Evolutionary conservation across 2,797 vertebrate species (phyloP).

Genomic region (Aldrovandia affinis): DNA sequence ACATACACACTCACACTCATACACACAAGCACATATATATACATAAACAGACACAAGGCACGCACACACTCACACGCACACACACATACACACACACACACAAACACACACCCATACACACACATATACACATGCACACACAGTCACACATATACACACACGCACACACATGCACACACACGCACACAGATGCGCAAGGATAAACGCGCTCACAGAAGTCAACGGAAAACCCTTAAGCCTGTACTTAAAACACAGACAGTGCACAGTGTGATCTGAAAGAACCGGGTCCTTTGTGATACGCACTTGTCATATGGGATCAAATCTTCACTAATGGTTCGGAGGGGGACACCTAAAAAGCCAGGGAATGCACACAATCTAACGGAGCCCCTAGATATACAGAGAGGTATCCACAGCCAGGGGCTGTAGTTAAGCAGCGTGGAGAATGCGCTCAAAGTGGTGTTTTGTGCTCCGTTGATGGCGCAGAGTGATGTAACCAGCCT

Average conservation of each 20-base stretch:
- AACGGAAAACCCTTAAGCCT: neutral
- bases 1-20: slow-evolving; percentile 38
- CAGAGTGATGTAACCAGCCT: slow-evolving; percentile 62
- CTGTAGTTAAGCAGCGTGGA: slow-evolving; percentile 47
- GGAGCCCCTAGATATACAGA: slow-evolving; percentile 32
- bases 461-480: slow-evolving; percentile 43
- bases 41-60: too few relatives aligned
- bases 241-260: neutral
- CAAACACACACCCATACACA: too few relatives aligned
- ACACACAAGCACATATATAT: slow-evolving; percentile 24
- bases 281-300: neutral
- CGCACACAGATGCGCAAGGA: slow-evolving; percentile 9
- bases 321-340: neutral
- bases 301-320: neutral
- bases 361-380: slow-evolving; percentile 11
- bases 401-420: slow-evolving; percentile 39
- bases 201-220: slow-evolving; percentile 7
- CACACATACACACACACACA: slow-evolving; percentile 26
- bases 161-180: slow-evolving; percentile 28
- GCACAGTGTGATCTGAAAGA: neutral
- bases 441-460: slow-evolving; percentile 30
- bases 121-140: slow-evolving; percentile 38
- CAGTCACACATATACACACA: slow-evolving; percentile 34
- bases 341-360: neutral
- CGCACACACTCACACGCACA: slow-evolving; percentile 37